Base-by-base conservation (phyloP, 2,888 invertebrate genomes). In the Troides oblongomaculatus region DNA sequence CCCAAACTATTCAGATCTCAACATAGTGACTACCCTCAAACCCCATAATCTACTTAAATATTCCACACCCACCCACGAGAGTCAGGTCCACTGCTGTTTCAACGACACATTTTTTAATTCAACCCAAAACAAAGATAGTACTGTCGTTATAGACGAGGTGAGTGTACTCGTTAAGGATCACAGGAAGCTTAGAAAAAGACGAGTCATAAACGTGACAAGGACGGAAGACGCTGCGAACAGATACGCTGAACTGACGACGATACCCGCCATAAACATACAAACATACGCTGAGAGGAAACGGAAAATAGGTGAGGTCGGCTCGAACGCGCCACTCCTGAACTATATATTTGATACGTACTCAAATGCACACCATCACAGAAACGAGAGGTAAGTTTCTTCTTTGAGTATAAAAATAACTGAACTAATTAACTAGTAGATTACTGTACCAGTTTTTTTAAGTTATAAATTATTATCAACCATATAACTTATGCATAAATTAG, bases 301-400 rank as follows among this genome's bases (percentile, higher is more conserved):
- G 25, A 92, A 88, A 72, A 85, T 87, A 14, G 90, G 90, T 0
- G 92, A 92, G 70, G 83, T 88, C 0, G 92, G 92, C 0, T 91
- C 92, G 0, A 91, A 88, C 74, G 87, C 92, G 0, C 92, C 92
- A 0, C 75, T 92, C 21, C 82, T 92, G 39, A 92, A 92, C 77
- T 92, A 92, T 73, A 92, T 92, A 77, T 92, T 92, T 73, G 92
- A 92, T 76, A 86, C 92, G 5, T 90, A 92, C 75, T 86, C 90
- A 0, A 91, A 89, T 74, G 85, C 88, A 66, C 92, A 92, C 78
- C 87, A 89, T 18, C 91, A 91, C 72, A 86, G 86, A 71, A 90
- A 89, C 78, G 89, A 89, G 68, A 90, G 88, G 91, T 92, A 76
- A 87, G 85, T 58, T 12, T 23, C 6, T 25, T 14, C 23, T 58